Evolutionary conservation across 2,113 vertebrate genomes (phyloP).

Genomic region (Larimichthys crocea): DNA sequence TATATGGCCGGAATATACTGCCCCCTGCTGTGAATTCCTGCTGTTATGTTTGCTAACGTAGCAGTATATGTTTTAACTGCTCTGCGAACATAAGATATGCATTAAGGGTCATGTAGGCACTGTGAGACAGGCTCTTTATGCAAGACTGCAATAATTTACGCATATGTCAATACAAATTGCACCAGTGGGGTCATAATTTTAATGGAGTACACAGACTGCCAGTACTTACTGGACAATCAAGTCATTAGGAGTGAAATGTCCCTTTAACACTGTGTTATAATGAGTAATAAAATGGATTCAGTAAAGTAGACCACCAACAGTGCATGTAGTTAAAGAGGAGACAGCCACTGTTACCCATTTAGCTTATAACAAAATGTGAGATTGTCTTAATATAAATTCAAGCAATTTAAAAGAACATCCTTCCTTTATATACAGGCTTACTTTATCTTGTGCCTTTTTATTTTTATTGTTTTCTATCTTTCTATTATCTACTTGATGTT

Average conservation of each 20-base stretch:
- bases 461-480: too few species aligned
- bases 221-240: background rate
- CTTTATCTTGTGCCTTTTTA: too few species aligned
- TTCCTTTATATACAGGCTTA: background rate
- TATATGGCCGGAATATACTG: background rate
- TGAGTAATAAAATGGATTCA: constrained; percentile 2
- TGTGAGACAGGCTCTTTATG: background rate
- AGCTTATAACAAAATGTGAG: background rate
- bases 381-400: background rate
- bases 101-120: background rate
- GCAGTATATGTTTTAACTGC: background rate
- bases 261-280: background rate
- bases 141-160: constrained; percentile 6
- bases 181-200: constrained; percentile 9
- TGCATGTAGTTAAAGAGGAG: background rate
- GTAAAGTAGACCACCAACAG: background rate
- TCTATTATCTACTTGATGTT: too few species aligned
- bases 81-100: background rate
- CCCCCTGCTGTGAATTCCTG: background rate
- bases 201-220: background rate
- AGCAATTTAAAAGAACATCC: background rate
- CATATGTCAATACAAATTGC: constrained; percentile 14
- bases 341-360: background rate
- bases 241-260: background rate
- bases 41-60: background rate